Evolutionary conservation across 64 coral and sea anemone species (phyloP), one percentile per base, ranked within the genome.

Genomic region (Stylophora pistillata): DNA sequence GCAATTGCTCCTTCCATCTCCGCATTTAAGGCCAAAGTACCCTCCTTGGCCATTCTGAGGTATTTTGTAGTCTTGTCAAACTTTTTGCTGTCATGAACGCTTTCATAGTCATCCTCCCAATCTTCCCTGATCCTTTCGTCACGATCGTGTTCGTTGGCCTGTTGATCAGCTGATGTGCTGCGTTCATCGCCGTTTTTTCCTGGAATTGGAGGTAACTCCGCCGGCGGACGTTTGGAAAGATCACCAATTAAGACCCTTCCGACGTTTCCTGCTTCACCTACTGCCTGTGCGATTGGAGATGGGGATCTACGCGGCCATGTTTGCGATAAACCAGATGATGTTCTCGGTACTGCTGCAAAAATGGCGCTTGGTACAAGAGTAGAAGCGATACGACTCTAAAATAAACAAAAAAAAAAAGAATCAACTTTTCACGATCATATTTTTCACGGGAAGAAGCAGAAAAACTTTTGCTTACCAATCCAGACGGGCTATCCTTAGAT

Each of bases 321-420:
- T 79, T 88, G 80, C 20, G 91, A 58, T 58, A 92, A 83, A 84
- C 53, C 69, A 13, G 86, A 73, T 66, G 94, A 85, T 86, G 85
- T 95, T 79, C 94, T 82, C 13, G 95, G 95, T 26, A 93, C 95
- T 57, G 95, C 95, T 26, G 95, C 95, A 72, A 96, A 96, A 75
- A 96, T 93, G 53, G 95, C 76, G 32, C 83, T 96, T 18, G 95
- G 95, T 83, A 96, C 91, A 23, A 96, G 77, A n/a, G 78, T 86
- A 6, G 87, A 86, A 11, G 87, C 95, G 71, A 96, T 96, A 31
- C 86, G 95, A 29, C 89, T 76, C 95, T 96, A 77, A 90, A 77
- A 17, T 73, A n/a, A 3, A 76, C 25, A 56, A 28, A 69, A 57
- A 61, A 28, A 70, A 26, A 17, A 72, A 5, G 55, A 25, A 3